Evolutionary conservation across 2,113 vertebrate genomes (phyloP).

Genomic region (Ochotona princeps): DNA sequence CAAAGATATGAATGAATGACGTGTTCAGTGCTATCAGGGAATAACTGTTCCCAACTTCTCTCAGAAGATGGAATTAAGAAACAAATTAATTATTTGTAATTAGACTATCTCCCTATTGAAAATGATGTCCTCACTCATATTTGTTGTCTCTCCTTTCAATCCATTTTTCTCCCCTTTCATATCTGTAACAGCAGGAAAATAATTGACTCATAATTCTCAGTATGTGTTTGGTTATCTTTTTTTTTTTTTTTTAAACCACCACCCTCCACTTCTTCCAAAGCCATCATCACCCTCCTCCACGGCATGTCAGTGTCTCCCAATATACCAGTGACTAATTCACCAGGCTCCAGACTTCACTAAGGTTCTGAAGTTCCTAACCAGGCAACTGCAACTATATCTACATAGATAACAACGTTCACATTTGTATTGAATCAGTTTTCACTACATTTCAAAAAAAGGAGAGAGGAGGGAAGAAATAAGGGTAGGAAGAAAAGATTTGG

Average conservation of each 20-base stretch:
- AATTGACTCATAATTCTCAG: neutral
- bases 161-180: neutral
- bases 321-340: too few relatives aligned
- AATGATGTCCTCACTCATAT: neutral
- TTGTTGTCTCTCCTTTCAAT: neutral
- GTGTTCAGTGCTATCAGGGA: neutral
- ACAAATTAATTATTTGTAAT: neutral
- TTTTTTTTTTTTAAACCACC: neutral
- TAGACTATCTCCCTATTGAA: neutral
- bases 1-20: neutral
- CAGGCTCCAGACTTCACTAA: neutral
- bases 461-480: neutral
- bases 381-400: neutral
- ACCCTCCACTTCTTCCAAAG: neutral
- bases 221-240: neutral
- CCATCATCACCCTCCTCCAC: neutral
- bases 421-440: neutral
- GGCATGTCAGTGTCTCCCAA: fast-evolving
- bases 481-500: neutral
- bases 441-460: neutral
- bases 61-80: neutral
- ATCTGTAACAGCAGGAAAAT: neutral
- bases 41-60: neutral
- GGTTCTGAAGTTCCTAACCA: neutral
- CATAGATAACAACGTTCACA: neutral